phyloP scores from a whole-genome alignment of 2,888 invertebrate species.

The Parasteatoda lunata region DNA sequence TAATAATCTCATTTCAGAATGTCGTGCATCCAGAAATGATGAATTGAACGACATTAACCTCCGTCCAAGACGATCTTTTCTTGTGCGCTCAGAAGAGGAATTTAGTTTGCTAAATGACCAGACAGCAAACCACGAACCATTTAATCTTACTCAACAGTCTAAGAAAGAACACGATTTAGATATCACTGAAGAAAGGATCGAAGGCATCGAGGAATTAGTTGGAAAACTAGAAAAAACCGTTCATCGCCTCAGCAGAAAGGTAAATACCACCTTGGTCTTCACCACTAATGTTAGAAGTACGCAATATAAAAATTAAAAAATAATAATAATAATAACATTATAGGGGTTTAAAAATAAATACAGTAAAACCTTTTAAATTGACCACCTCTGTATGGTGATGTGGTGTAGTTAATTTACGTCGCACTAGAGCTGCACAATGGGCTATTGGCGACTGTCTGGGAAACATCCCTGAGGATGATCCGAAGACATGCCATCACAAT shows the following conservation, averaged over 20 bases:
- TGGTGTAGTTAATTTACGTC: too few species aligned
- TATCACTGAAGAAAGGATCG: conserved; percentile 73
- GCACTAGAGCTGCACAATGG: too few species aligned
- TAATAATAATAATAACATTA: too few species aligned
- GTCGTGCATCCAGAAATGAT: conserved; percentile 35
- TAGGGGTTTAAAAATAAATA: too few species aligned
- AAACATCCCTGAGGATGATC: too few species aligned
- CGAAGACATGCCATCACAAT: too few species aligned
- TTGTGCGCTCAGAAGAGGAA: conserved; percentile 24
- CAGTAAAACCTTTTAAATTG: too few species aligned
- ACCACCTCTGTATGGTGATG: too few species aligned
- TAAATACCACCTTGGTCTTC: background rate
- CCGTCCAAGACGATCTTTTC: conserved; percentile 53
- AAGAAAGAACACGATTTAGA: conserved; percentile 67
- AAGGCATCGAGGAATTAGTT: conserved; percentile 78
- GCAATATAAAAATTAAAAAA: too few species aligned
- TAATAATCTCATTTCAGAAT: conserved; percentile 20
- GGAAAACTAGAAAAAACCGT: conserved; percentile 77
- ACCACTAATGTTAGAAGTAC: too few species aligned
- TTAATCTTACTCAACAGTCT: conserved; percentile 68
- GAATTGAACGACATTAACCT: conserved; percentile 40
- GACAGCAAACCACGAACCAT: background rate
- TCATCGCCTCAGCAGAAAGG: conserved; percentile 74
- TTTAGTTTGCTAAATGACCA: background rate
- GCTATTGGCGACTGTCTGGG: too few species aligned